phyloP scores from a whole-genome alignment of 37 sponge, comb jelly and placozoan species.

The Eunapius fragilis region DNA sequence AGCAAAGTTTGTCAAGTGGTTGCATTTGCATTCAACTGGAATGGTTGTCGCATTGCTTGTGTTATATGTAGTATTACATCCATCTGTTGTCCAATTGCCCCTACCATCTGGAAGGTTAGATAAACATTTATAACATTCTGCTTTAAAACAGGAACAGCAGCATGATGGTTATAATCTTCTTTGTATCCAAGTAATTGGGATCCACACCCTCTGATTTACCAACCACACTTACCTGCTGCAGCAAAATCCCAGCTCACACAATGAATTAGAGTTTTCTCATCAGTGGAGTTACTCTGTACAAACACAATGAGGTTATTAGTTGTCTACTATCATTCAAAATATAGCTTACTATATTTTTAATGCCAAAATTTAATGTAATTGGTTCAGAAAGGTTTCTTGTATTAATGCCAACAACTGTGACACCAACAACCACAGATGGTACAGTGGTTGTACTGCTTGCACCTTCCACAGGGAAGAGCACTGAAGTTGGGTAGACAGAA shows the following conservation, averaged over 20 bases:
- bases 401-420: neutral
- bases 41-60: no score
- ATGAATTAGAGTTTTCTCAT: neutral
- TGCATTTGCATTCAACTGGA: no score
- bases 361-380: neutral
- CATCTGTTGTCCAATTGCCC: constrained; percentile 37
- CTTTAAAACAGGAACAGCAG: no score
- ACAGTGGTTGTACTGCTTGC: neutral
- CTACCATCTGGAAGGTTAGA: neutral
- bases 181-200: neutral
- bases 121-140: no score
- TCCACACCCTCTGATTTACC: no score
- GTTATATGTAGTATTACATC: constrained; percentile 13
- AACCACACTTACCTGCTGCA: constrained; percentile 21
- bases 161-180: no score
- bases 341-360: neutral
- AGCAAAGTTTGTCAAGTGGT: no score
- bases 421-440: neutral
- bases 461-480: constrained; percentile 14
- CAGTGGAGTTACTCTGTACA: constrained; percentile 31
- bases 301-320: neutral
- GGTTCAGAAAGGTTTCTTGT: no score
- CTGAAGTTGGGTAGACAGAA: constrained; percentile 8
- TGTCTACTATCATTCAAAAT: no score
- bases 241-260: constrained; percentile 37